phyloP scores from a whole-genome alignment of 2,888 invertebrate species.

The Hirtodrosophila trivittata region DNA sequence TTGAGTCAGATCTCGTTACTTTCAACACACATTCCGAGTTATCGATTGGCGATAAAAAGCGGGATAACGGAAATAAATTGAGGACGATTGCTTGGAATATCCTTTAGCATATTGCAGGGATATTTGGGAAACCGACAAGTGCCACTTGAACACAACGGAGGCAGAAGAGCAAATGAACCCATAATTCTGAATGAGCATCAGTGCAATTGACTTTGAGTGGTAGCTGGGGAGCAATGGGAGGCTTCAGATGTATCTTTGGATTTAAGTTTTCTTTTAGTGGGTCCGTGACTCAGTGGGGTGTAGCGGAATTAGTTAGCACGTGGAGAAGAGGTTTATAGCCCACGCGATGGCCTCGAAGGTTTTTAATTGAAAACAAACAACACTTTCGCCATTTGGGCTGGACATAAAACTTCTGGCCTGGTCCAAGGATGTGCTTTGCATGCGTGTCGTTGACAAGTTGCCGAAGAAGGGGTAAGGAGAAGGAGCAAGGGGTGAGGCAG shows the following conservation, averaged over 20 bases:
- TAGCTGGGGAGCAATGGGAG: slow-evolving; percentile 49
- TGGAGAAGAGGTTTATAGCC: slow-evolving; percentile 2
- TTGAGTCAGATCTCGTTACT: too few relatives aligned
- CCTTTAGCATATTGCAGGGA: too few relatives aligned
- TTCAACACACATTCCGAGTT: too few relatives aligned
- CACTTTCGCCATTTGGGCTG: slow-evolving; percentile 49
- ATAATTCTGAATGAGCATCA: slow-evolving; percentile 36
- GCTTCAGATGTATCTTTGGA: slow-evolving; percentile 6
- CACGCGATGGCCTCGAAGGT: slow-evolving; percentile 23
- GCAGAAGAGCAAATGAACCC: slow-evolving; percentile 53
- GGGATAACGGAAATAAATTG: background rate
- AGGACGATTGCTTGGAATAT: background rate
- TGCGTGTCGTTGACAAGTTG: slow-evolving; percentile 71
- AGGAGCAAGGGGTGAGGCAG: background rate
- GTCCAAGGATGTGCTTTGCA: slow-evolving; percentile 59
- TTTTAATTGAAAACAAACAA: slow-evolving; percentile 78
- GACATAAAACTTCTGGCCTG: slow-evolving; percentile 9
- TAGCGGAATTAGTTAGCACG: slow-evolving; percentile 36
- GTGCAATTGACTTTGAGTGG: slow-evolving; percentile 44
- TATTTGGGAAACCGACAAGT: background rate
- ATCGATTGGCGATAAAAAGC: too few relatives aligned
- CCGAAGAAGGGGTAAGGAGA: slow-evolving; percentile 2
- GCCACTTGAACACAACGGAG: slow-evolving; percentile 8
- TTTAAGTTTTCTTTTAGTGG: slow-evolving; percentile 10
- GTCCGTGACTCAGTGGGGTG: slow-evolving; percentile 12